Evolutionary conservation across 2,888 invertebrate species (phyloP).

Genomic region (Cephus runcator): DNA sequence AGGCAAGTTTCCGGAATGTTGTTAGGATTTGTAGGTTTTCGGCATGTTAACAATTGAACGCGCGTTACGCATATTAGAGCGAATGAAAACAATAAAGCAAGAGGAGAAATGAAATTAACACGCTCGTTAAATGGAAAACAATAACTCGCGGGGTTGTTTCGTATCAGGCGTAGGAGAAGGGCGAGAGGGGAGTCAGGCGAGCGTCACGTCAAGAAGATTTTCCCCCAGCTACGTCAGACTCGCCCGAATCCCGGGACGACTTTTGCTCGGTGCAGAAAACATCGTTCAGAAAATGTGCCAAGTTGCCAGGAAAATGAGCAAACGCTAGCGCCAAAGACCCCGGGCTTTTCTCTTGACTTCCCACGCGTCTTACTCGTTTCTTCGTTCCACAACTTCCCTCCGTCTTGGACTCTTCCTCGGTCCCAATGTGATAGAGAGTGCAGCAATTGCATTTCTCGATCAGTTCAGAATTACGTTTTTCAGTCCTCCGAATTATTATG

Average conservation of each 20-base stretch:
- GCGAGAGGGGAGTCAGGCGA: background rate
- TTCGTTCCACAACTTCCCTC: background rate
- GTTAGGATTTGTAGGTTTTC: constrained; percentile 8
- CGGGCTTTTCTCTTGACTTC: background rate
- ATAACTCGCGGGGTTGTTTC: constrained; percentile 23
- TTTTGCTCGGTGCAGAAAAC: background rate
- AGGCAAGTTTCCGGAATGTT: background rate
- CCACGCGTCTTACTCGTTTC: background rate
- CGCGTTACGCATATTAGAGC: constrained; percentile 36
- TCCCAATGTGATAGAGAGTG: background rate
- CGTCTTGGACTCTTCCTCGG: background rate
- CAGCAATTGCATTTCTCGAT: background rate
- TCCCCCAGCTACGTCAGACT: background rate
- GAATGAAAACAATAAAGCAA: constrained; percentile 39
- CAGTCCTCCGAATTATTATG: background rate
- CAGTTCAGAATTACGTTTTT: background rate
- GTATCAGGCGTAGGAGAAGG: background rate
- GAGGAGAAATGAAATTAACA: constrained; percentile 43
- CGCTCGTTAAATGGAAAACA: constrained; percentile 46
- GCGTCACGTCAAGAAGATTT: background rate
- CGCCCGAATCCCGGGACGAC: background rate
- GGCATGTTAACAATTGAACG: constrained; percentile 34
- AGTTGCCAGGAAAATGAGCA: background rate
- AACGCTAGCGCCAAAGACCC: background rate
- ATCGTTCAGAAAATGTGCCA: background rate